Percentiles rank a stretch among this genome's conserved stretches.
phyloP scores from a whole-genome alignment of 1,140 invertebrate species.

The Anagrus nilaparvatae region DNA sequence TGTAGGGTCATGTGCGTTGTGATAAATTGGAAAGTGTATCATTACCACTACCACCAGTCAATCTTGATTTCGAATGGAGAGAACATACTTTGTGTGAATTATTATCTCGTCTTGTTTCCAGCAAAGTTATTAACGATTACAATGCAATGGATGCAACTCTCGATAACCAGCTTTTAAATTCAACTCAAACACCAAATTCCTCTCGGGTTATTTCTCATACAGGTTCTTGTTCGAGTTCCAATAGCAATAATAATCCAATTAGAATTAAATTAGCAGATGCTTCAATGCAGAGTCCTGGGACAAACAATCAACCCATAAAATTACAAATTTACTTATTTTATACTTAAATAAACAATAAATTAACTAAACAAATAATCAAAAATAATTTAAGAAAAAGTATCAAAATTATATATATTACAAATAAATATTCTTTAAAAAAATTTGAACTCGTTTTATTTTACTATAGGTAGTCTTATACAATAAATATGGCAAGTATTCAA shows the following conservation, averaged over 20 bases:
- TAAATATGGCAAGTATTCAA: too few relatives aligned
- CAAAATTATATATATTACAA: too few relatives aligned
- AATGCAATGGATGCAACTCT: slow-evolving; percentile 65
- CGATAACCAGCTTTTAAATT: slow-evolving; percentile 47
- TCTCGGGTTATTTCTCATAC: slow-evolving; percentile 32
- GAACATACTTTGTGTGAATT: slow-evolving; percentile 55
- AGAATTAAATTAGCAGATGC: slow-evolving; percentile 33
- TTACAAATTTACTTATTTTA: too few relatives aligned
- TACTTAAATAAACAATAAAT: too few relatives aligned
- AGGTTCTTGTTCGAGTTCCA: slow-evolving; percentile 22
- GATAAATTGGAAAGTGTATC: slow-evolving; percentile 86
- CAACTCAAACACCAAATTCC: slow-evolving; percentile 30
- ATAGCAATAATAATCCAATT: slow-evolving; percentile 23
- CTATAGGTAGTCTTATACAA: too few relatives aligned
- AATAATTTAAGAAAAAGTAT: too few relatives aligned
- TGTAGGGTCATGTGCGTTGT: slow-evolving; percentile 71
- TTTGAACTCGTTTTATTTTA: too few relatives aligned
- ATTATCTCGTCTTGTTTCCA: slow-evolving; percentile 70
- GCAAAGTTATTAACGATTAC: slow-evolving; percentile 72
- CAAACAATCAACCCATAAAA: slow-evolving; percentile 37
- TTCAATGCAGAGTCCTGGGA: slow-evolving; percentile 26
- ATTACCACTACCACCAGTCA: slow-evolving; percentile 54
- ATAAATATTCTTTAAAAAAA: too few relatives aligned
- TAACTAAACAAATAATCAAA: too few relatives aligned
- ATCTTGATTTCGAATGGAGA: slow-evolving; percentile 41